These are phyloP conservation scores for Eulemur rufifrons DNA, from an alignment of 2,113 vertebrate species.

Conservation along the genomic window DNA sequence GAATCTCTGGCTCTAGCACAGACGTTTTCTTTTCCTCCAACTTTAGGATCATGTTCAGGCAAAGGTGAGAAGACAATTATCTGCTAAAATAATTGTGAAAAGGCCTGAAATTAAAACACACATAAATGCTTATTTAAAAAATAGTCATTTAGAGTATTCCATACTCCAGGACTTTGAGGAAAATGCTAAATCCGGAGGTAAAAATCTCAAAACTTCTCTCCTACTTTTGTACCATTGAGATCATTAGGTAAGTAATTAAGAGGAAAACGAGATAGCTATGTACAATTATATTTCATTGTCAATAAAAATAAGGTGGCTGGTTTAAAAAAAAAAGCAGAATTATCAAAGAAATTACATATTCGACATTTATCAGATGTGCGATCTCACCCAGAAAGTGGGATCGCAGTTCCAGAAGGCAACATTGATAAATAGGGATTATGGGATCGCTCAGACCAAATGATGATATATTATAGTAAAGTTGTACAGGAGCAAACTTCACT, in stretches of 20 bases:
- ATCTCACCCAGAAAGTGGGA: background rate
- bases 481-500: background rate
- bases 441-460: background rate
- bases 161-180: background rate
- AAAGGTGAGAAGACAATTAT: background rate
- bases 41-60: background rate
- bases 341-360: background rate
- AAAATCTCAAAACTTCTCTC: background rate
- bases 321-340: conserved; percentile 10
- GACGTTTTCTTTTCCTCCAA: conserved; percentile 53
- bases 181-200: background rate
- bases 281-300: background rate
- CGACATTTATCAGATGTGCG: background rate
- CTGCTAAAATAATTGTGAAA: background rate
- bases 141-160: background rate
- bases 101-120: background rate
- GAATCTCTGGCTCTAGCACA: conserved; percentile 40
- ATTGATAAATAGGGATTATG: background rate
- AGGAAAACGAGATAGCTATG: background rate
- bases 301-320: background rate
- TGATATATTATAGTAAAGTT: background rate
- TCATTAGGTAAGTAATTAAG: background rate
- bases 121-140: background rate
- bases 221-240: background rate
- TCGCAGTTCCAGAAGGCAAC: background rate